Base-by-base conservation (phyloP, 2,113 vertebrate species). In the Perognathus longimembris region DNA sequence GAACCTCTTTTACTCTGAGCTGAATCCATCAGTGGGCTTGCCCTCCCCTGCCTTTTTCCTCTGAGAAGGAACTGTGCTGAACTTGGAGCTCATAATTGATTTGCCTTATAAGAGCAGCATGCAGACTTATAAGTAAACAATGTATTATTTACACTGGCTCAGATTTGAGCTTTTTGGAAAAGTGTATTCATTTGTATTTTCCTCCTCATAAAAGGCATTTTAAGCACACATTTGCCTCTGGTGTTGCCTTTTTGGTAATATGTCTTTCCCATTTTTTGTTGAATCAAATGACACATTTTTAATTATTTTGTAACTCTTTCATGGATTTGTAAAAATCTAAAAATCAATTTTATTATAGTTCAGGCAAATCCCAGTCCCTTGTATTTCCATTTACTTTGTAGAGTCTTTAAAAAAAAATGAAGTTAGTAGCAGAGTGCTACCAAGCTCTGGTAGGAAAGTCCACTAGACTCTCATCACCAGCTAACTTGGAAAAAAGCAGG, bases 361-460 rank as follows among this genome's bases (percentile, higher is more conserved):
- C 86, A 90, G 18, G 32, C 21, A 89, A 92, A 93, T 67, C 7
- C 36, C 8, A 92, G 54, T 14, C 59, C 67, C 42, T 90, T 77
- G 30, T 50, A 71, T 82, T 40, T 89, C 89, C 42, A 75, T 87
- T 80, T 93, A 92, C 26, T 81, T 87, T 79, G 63, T 77, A 69
- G 30, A 42, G 22, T 57, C 57, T 73, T 76, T 63, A 50, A 21
- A 89, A 54, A 54, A 17, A 54, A 0, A 54, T 45, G 6, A 45
- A 11, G 45, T 54, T 54, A 54, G 50, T 54, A 54, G 50, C 50
- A 54, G 50, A 54, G 4, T 54, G 15, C 50, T 11, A n/a, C n/a
- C n/a, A n/a, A 6, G 45, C 45, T 45, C 50, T 54, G 50, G 2
- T 54, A 54, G 50, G 50, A 54, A 54, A 54, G 50, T 54, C 50